phyloP scores from a whole-genome alignment of 2,797 vertebrate genomes.

The Hipposideros larvatus region DNA sequence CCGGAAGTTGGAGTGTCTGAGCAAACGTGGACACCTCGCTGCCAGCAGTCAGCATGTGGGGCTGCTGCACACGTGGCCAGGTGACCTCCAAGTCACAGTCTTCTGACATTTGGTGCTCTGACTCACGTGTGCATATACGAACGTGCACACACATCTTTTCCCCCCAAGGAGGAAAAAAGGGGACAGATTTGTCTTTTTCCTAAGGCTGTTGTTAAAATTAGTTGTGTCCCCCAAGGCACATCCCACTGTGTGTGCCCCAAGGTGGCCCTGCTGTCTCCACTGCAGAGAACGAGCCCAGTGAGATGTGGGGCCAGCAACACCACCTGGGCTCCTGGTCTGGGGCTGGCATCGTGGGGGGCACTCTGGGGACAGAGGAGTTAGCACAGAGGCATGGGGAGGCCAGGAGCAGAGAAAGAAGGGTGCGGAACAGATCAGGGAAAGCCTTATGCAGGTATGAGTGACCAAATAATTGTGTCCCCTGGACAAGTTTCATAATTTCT shows the following conservation, averaged over 20 bases:
- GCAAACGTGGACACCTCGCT: accelerated
- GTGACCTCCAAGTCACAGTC: accelerated
- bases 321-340: not conserved
- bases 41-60: not conserved
- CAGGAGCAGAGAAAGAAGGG: accelerated
- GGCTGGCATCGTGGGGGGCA: accelerated
- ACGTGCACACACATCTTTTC: accelerated
- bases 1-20: not conserved
- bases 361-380: not conserved
- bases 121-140: accelerated
- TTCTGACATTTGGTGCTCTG: not conserved
- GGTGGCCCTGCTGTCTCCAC: not conserved
- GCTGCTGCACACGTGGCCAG: accelerated
- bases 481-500: not conserved
- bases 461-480: accelerated
- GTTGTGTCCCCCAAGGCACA: not conserved
- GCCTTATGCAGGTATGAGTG: accelerated
- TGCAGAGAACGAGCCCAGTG: accelerated
- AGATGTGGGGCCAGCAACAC: not conserved
- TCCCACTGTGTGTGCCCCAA: not conserved
- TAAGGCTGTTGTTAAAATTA: conserved; percentile 56
- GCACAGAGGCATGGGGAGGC: too few species aligned
- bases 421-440: not conserved
- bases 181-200: conserved; percentile 38
- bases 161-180: not conserved